Conservation (phyloP, 2,113 vertebrate genomes). For the Toxotes chatareus region DNA sequence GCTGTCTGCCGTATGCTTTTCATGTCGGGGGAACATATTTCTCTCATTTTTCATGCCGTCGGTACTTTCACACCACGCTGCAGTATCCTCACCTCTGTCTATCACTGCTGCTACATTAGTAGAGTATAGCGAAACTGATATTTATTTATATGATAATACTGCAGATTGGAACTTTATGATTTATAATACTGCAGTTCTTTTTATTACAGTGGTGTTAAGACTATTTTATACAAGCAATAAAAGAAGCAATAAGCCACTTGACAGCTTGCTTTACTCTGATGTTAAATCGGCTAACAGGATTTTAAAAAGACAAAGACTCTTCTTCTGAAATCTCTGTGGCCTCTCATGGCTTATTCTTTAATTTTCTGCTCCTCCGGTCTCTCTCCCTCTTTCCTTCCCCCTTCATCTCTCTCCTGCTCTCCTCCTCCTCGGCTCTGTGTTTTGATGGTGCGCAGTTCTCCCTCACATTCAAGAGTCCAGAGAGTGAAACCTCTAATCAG, state of each 20-base stretch:
- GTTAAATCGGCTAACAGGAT: slow-evolving; percentile 58
- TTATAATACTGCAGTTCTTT: slow-evolving; percentile 18
- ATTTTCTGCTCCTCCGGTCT: slow-evolving; percentile 70
- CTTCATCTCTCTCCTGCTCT: slow-evolving; percentile 21
- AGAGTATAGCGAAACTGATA: background rate
- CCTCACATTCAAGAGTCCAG: slow-evolving; percentile 53
- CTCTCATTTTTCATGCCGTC: slow-evolving; percentile 39
- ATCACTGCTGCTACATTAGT: background rate
- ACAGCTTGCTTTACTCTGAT: slow-evolving; percentile 46
- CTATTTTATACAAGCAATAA: slow-evolving; percentile 44
- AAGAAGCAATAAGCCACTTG: slow-evolving; percentile 50
- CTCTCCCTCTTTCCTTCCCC: background rate
- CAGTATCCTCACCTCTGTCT: background rate
- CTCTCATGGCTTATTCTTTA: slow-evolving; percentile 63
- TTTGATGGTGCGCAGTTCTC: slow-evolving; percentile 43
- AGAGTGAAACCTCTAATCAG: slow-evolving; percentile 68
- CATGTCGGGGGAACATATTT: slow-evolving; percentile 40
- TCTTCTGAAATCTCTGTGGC: slow-evolving; percentile 41
- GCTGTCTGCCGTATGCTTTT: slow-evolving; percentile 33
- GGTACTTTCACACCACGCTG: background rate
- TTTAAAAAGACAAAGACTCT: slow-evolving; percentile 54
- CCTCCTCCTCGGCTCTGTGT: slow-evolving; percentile 44
- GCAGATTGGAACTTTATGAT: background rate
- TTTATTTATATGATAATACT: background rate
- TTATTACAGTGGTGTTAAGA: slow-evolving; percentile 27